Evolutionary conservation across 2,113 vertebrate genomes (phyloP).

Genomic region (Orientallactaga bullata): DNA sequence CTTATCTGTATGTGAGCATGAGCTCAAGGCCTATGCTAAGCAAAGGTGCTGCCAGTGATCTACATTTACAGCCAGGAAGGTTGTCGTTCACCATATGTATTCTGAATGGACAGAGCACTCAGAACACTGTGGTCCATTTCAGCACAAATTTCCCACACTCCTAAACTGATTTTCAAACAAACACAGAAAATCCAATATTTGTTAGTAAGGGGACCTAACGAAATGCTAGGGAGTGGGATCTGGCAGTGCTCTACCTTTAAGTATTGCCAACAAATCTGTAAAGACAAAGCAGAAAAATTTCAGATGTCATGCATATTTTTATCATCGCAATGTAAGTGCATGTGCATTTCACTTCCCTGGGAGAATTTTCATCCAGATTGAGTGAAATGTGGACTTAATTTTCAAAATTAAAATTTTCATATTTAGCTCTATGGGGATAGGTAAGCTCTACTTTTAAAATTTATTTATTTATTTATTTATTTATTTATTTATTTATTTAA

Average conservation of each 20-base stretch:
- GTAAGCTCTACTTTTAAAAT: background rate
- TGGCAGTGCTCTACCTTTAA: background rate
- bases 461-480: too few relatives aligned
- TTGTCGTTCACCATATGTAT: background rate
- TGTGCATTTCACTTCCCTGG: background rate
- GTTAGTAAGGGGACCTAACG: background rate
- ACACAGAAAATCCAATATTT: background rate
- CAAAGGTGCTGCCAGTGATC: rapidly evolving
- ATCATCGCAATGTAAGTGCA: background rate
- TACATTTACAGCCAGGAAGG: background rate
- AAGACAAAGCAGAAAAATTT: background rate
- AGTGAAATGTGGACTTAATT: background rate
- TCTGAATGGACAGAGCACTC: background rate
- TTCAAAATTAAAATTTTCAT: background rate
- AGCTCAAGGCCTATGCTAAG: background rate
- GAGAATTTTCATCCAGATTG: background rate
- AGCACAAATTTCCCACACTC: background rate
- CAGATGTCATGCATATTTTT: background rate
- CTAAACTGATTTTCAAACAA: background rate
- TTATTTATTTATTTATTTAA: too few relatives aligned
- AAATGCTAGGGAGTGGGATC: background rate
- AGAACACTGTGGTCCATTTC: background rate
- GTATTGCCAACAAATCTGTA: background rate
- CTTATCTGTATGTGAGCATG: background rate
- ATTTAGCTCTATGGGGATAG: background rate